Base-by-base conservation (phyloP, 2,888 invertebrate genomes). In the Colostygia pectinataria region DNA sequence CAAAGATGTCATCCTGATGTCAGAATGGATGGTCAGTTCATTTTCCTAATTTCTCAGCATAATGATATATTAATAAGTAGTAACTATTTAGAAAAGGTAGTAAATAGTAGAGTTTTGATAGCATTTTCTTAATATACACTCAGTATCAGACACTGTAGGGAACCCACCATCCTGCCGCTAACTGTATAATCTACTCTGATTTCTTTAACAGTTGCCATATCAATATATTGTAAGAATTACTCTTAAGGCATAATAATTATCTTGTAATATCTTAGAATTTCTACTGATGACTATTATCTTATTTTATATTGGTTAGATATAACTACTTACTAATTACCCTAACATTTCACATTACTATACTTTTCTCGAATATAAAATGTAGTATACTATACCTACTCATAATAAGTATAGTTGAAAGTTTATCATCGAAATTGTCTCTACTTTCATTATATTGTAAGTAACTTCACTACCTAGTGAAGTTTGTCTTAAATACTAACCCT, bases 181-280 rank as follows among this genome's bases (percentile, higher is more conserved):
- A 15, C 4, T 4, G 2, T 4, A 15, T 15, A 4, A 15, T 32
- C 14, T 27, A 15, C 18, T 37, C 29, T 24, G 7, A 14, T 24
- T 24, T 40, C 27, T 37, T 29, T 31, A 51, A 61, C 54, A 47
- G 46, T 64, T 66, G 63, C 61, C 56, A 61, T 58, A 61, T 65
- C 63, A 57, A 60, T 43, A n/a, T 52, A 54, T 34, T 40, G 15
- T 55, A 57, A 54, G 55, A 42, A 42, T 60, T 50, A 51, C 18
- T 54, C 45, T 59, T n/a, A 57, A 58, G 60, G 32, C 44, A 43
- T 53, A 44, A n/a, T n/a, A n/a, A n/a, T 45, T 56, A 51, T 46
- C 53, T 55, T 58, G 53, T 62, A 58, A 55, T 53, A 54, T 61
- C 53, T 59, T 60, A 63, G 61, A 59, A 61, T 63, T 63, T 63